Base-by-base conservation (phyloP, 2,888 invertebrate species). In the Drosophila mimica region DNA sequence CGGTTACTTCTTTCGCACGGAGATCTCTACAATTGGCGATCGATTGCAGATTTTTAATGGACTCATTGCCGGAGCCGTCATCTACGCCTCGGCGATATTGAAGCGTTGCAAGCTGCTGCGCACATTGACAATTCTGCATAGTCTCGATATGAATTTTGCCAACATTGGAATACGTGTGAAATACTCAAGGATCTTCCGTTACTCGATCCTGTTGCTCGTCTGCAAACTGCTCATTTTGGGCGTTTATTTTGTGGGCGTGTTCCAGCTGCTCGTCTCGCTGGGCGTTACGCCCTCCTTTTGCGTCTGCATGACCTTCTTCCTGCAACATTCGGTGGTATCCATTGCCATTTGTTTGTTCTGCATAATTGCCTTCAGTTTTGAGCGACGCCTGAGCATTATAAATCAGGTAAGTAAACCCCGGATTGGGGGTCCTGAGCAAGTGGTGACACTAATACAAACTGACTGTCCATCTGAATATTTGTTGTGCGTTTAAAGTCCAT, bases 331-430 rank as follows among this genome's bases (percentile, higher is more conserved):
- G 17, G 91, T 93, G 20, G 83, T 93, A 17, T 92, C 92, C 56
- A 85, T 92, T 49, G 91, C 91, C n/a, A 91, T 93, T 59, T 90
- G 91, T 51, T 74, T 92, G 52, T 92, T 92, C 75, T 91, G 93
- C 56, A 90, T 92, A 51, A 79, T 92, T 61, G 88, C 91, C 36
- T 88, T 91, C 51, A 91, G 92, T n/a, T 91, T 92, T 72, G 89
- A 91, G 51, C 82, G 92, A 9, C 91, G 93, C 20, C 75, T 93
- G 71, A 88, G 87, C 30, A 91, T 93, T 70, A 70, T 93, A 15
- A 92, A 93, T 78, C 90, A 92, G 93, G 93, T 93, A 77, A 87
- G 88, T 67, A 15, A 4, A 8, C 8, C 8, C 38, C 8, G 8
- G 8, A 38, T n/a, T 8, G 38, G n/a, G 8, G 38, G 38, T n/a